Conservation (phyloP, 2,888 invertebrate species). For the Merodon equestris region DNA sequence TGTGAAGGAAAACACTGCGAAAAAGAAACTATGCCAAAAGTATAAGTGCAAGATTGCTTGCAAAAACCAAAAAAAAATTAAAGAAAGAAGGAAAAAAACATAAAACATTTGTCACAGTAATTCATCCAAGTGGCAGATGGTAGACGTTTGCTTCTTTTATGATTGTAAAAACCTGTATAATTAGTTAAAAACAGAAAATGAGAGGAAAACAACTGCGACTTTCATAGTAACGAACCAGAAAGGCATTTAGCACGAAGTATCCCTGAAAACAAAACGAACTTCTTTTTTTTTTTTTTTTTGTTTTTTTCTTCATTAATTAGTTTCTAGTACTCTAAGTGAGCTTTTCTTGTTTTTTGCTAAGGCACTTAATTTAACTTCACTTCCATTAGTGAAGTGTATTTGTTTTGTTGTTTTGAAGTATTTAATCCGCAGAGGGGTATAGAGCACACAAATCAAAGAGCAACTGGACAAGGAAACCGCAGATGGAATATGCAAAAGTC, state of each 20-base stretch:
- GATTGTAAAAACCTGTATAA: slow-evolving; percentile 34
- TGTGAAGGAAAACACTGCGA: not conserved
- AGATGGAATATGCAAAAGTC: too few relatives aligned
- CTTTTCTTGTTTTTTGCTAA: slow-evolving; percentile 17
- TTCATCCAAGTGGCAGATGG: slow-evolving; percentile 25
- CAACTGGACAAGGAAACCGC: too few relatives aligned
- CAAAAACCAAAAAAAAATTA: too few relatives aligned
- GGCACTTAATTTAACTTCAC: slow-evolving; percentile 34
- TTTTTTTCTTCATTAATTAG: slow-evolving; percentile 40
- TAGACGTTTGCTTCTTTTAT: not conserved
- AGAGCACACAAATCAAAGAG: too few relatives aligned
- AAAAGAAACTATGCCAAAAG: slow-evolving; percentile 20
- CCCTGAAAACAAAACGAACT: slow-evolving; percentile 43
- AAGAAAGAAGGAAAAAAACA: slow-evolving; percentile 11
- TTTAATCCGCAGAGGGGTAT: too few relatives aligned
- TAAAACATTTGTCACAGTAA: slow-evolving; percentile 38
- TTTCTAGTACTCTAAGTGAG: not conserved
- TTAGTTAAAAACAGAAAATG: slow-evolving; percentile 21
- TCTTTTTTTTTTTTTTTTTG: slow-evolving; percentile 36
- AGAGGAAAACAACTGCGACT: slow-evolving; percentile 21
- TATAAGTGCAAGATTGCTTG: too few relatives aligned
- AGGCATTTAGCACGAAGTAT: slow-evolving; percentile 11
- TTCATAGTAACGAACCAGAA: slow-evolving; percentile 28
- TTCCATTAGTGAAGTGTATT: slow-evolving; percentile 24
- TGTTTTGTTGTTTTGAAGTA: not conserved